phyloP scores from a whole-genome alignment of 2,113 vertebrate species.

The Rhea pennata region DNA sequence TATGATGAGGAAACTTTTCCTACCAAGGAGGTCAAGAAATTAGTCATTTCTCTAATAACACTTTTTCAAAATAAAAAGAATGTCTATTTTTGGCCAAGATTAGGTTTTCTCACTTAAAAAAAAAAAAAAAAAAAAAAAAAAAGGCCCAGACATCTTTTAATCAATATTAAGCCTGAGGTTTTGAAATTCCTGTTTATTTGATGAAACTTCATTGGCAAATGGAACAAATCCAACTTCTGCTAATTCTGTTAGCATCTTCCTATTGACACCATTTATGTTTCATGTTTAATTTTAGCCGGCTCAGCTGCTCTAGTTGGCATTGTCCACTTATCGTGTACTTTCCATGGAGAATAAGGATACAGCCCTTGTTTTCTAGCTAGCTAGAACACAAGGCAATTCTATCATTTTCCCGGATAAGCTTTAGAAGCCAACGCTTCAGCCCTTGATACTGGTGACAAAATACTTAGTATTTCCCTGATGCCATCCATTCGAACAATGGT shows the following conservation, averaged over 20 bases:
- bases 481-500: background rate
- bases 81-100: background rate
- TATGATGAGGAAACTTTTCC: background rate
- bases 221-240: background rate
- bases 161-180: background rate
- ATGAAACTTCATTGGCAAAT: background rate
- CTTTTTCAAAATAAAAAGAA: background rate
- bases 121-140: background rate
- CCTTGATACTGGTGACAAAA: background rate
- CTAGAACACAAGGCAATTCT: background rate
- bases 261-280: background rate
- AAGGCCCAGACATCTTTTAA: background rate
- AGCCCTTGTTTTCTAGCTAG: background rate
- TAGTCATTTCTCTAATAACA: background rate
- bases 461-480: background rate
- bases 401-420: background rate
- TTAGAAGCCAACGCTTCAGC: background rate
- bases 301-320: background rate
- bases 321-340: background rate
- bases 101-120: background rate
- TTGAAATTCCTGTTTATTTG: background rate
- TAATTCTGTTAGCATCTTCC: background rate
- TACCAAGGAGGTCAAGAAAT: background rate
- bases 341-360: background rate
- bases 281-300: background rate